Evolutionary conservation across 1,140 invertebrate genomes (phyloP).

Genomic region (Vanessa tameamea): DNA sequence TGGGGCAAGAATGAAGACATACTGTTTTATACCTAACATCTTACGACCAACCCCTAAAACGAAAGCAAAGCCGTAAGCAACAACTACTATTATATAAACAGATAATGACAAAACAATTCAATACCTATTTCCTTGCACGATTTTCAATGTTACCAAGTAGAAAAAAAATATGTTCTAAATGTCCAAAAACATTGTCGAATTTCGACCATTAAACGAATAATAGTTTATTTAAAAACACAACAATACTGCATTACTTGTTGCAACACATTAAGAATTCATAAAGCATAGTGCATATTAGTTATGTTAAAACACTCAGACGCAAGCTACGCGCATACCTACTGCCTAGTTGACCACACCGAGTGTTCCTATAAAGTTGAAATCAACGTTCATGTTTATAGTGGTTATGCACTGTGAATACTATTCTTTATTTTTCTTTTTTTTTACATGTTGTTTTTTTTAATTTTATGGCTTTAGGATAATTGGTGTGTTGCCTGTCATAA

Average conservation of each 20-base stretch:
- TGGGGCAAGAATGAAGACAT: too few relatives aligned
- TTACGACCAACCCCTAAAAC: too few relatives aligned
- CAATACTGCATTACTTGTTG: conserved; percentile 23
- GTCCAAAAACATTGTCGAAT: too few relatives aligned
- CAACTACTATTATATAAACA: too few relatives aligned
- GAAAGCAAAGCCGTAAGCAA: too few relatives aligned
- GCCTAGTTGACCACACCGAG: conserved; percentile 46
- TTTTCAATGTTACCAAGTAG: too few relatives aligned
- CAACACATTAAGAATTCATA: conserved; percentile 37
- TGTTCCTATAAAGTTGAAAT: conserved; percentile 29
- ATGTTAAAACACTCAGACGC: conserved; percentile 43
- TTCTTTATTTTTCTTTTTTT: not conserved
- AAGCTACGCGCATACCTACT: conserved; percentile 33
- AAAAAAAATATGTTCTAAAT: too few relatives aligned
- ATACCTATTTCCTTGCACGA: too few relatives aligned
- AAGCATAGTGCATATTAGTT: conserved; percentile 47
- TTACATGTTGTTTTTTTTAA: not conserved
- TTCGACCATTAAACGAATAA: not conserved
- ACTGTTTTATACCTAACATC: too few relatives aligned
- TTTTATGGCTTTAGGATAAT: conserved; percentile 3
- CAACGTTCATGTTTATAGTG: conserved; percentile 2
- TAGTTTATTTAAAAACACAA: not conserved
- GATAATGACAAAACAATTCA: too few relatives aligned
- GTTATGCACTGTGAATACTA: conserved; percentile 3
- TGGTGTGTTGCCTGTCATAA: not conserved